Evolutionary conservation across 2,113 vertebrate genomes (phyloP), one percentile per base, ranked within the genome.

Genomic region (Sarotherodon lohbergeri): DNA sequence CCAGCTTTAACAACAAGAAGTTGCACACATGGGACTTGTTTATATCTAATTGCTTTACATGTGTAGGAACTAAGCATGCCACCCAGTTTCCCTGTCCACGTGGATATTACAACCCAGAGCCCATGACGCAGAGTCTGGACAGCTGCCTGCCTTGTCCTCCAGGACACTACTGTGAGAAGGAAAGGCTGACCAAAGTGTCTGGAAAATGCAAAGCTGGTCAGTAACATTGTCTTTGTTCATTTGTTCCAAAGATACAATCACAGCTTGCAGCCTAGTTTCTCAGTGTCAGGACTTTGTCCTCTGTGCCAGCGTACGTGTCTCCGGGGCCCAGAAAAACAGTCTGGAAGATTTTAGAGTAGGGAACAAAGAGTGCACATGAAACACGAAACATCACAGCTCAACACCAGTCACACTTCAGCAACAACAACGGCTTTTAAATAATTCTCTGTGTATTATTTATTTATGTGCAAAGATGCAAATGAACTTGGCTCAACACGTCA

Each of bases 81-180:
- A 97, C 96, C 0, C 96, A 98, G 95, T 98, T 98, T 66, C 98
- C 98, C 52, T 99, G 98, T 86, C 98, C 98, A 50, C 96, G 97
- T 29, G 98, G 98, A 41, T 99, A 99, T 95, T 99, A 97, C 90
- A 99, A 99, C 94, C 98, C 98, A 2, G 98, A 99, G 61, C 89
- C 95, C 17, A 96, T 97, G 97, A 97, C 97, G 41, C 98, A 98
- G 88, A 99, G 97, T 90, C 87, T 98, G 95, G 98, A 99, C 83
- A 98, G 98, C 94, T 99, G 98, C 94, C 95, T 99, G 85, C 98
- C 98, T 39, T 99, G 98, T 85, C 97, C 97, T 0, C 97, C 98
- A 4, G 98, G 98, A 39, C 96, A 98, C 94, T 98, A 97, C 96
- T 99, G 98, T 13, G 97, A 97, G 54, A 96, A 97, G 90, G 98